Evolutionary conservation across 1,140 invertebrate genomes (phyloP).

Genomic region (Neodiprion virginianus): DNA sequence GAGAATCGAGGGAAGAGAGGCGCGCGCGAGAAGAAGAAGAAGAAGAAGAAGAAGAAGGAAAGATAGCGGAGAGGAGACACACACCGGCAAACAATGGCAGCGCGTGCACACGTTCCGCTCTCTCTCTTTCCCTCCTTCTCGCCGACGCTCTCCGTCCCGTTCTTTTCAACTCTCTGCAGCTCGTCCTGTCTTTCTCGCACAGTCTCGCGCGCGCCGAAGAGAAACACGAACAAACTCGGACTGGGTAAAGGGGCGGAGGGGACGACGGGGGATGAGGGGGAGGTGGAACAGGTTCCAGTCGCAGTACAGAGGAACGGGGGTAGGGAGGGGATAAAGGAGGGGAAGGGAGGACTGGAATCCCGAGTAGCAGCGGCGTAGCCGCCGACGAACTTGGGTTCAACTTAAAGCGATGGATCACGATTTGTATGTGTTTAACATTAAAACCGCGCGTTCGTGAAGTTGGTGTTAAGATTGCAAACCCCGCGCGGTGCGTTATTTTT

Average conservation of each 20-base stretch:
- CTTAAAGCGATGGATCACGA: slow-evolving; percentile 60
- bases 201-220: slow-evolving; percentile 30
- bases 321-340: slow-evolving; percentile 27
- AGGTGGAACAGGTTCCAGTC: slow-evolving; percentile 53
- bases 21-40: not conserved
- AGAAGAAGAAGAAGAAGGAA: not conserved
- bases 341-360: slow-evolving; percentile 56
- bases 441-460: no score
- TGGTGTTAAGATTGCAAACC: no score
- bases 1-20: not conserved
- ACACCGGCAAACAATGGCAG: slow-evolving; percentile 4
- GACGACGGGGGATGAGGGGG: slow-evolving; percentile 29
- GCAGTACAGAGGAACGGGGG: slow-evolving; percentile 44
- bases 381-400: slow-evolving; percentile 56
- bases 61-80: not conserved
- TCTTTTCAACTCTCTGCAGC: not conserved
- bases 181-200: slow-evolving; percentile 30
- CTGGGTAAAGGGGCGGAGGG: not conserved
- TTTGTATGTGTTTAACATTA: no score
- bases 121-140: slow-evolving; percentile 30
- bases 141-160: slow-evolving; percentile 25
- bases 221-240: slow-evolving; percentile 21
- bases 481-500: no score
- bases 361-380: slow-evolving; percentile 62
- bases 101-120: not conserved